These are phyloP conservation scores for Sprattus sprattus DNA, from an alignment of 2,113 vertebrate species.

Conservation along the genomic window DNA sequence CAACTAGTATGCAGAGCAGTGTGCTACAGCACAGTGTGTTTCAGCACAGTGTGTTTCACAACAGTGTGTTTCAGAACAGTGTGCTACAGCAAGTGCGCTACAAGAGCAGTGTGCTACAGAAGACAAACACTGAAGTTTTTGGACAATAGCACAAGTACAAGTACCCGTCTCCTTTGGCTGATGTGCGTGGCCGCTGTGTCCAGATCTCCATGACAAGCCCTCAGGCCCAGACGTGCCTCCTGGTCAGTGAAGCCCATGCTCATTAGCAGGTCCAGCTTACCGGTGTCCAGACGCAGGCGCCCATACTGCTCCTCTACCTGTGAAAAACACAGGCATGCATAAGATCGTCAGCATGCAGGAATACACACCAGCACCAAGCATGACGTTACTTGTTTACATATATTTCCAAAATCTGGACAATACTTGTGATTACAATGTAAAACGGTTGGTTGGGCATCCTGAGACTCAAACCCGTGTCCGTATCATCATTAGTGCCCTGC, in stretches of 20 bases:
- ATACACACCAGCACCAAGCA: too few species aligned
- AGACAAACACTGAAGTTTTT: not conserved
- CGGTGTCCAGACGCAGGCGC: conserved; percentile 79
- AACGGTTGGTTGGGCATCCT: not conserved
- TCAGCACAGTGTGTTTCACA: too few species aligned
- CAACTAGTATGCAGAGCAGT: too few species aligned
- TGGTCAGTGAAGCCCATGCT: conserved; percentile 85
- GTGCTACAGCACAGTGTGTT: too few species aligned
- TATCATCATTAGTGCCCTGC: not conserved
- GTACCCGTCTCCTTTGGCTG: conserved; percentile 82
- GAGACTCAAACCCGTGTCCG: not conserved
- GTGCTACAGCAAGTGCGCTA: too few species aligned
- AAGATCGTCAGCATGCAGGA: not conserved
- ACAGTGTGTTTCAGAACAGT: too few species aligned
- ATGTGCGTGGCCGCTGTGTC: conserved; percentile 82
- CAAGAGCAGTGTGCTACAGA: too few species aligned
- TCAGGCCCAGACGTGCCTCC: conserved; percentile 87
- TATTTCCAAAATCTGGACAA: too few species aligned
- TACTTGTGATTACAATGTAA: too few species aligned
- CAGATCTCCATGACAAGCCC: conserved; percentile 85
- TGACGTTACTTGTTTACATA: too few species aligned
- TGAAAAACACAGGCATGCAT: not conserved
- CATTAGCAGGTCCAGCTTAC: conserved; percentile 79
- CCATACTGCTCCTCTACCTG: conserved; percentile 80
- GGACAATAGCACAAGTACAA: not conserved